Evolutionary conservation across 2,797 vertebrate genomes (phyloP).

Genomic region (Tragelaphus oryx): DNA sequence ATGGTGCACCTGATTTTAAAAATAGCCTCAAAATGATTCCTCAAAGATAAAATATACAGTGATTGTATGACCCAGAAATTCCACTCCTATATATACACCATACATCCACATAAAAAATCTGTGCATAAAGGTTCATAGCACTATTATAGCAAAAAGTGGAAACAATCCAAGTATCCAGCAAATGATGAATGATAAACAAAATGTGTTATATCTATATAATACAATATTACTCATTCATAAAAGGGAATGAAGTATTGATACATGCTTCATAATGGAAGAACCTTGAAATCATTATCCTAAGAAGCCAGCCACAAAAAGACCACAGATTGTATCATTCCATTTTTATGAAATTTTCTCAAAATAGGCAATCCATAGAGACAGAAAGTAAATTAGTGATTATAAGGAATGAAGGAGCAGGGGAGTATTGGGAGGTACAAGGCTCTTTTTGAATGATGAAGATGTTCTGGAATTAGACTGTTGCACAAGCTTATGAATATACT

Average conservation of each 20-base stretch:
- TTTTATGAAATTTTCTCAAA: not conserved
- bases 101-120: not conserved
- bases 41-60: not conserved
- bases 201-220: not conserved
- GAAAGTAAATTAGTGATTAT: not conserved
- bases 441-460: not conserved
- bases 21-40: not conserved
- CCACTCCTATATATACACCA: not conserved
- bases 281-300: not conserved
- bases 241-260: not conserved
- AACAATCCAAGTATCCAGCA: not conserved
- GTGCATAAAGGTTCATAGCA: not conserved
- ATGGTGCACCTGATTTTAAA: not conserved
- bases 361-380: not conserved
- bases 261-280: not conserved
- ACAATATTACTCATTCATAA: not conserved
- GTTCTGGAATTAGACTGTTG: not conserved
- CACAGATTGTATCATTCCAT: not conserved
- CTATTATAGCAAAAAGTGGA: not conserved
- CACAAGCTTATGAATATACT: not conserved
- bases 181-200: not conserved
- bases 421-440: not conserved
- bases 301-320: not conserved
- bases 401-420: not conserved
- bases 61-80: not conserved